These are phyloP conservation scores for Halcyon malimbica DNA, from an alignment of 2,113 vertebrate species.

Conservation along the genomic window DNA sequence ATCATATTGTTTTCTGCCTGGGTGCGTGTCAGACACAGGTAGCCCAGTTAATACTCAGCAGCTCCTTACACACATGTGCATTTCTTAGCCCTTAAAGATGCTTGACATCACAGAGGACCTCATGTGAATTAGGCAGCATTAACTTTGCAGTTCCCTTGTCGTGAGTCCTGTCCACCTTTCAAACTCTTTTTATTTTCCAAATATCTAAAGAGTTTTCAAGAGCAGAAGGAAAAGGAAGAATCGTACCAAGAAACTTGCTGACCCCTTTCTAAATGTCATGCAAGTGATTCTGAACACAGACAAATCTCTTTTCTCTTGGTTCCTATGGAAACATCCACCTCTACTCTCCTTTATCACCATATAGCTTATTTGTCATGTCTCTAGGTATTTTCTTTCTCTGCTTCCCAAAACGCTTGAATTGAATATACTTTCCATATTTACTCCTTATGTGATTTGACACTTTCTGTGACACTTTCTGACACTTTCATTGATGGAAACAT, in stretches of 20 bases:
- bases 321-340: slow-evolving; percentile 55
- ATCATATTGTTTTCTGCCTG: neutral
- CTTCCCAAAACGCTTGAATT: slow-evolving; percentile 7
- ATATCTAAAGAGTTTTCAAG: neutral
- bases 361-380: slow-evolving; percentile 38
- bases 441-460: neutral
- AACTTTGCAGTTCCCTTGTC: neutral
- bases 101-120: neutral
- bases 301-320: slow-evolving; percentile 33
- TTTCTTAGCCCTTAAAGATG: neutral
- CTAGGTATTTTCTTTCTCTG: slow-evolving; percentile 12
- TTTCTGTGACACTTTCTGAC: neutral
- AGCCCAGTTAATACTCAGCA: neutral
- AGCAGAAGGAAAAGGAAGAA: neutral
- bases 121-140: neutral
- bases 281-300: slow-evolving; percentile 21
- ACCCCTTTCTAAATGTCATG: slow-evolving; percentile 32
- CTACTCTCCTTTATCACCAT: neutral
- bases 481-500: neutral
- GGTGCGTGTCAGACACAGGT: neutral
- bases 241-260: neutral
- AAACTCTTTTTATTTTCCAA: neutral
- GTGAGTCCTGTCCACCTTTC: neutral
- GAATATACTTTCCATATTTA: slow-evolving; percentile 17
- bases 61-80: neutral